Evolutionary conservation across 2,797 vertebrate species (phyloP).

Genomic region (Enoplosus armatus): DNA sequence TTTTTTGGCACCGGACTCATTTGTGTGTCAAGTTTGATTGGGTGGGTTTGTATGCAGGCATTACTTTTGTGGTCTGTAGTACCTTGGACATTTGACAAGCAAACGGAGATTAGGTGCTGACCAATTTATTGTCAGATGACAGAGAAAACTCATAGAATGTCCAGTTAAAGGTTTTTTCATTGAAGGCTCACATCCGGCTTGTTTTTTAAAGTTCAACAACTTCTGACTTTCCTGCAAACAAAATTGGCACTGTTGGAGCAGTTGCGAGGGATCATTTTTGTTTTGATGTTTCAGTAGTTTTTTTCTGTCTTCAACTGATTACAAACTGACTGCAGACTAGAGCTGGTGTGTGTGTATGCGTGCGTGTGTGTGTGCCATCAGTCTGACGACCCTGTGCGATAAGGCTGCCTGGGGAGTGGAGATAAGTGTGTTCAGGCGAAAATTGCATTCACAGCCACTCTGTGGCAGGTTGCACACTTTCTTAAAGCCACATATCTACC

Average conservation of each 20-base stretch:
- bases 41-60: neutral
- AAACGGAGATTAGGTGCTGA: neutral
- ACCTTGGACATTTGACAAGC: neutral
- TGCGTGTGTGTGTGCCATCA: conserved; percentile 20
- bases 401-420: conserved; percentile 70
- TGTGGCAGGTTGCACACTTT: conserved; percentile 44
- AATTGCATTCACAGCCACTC: conserved; percentile 59
- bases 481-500: conserved; percentile 54
- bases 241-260: conserved; percentile 9
- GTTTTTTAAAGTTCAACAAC: conserved; percentile 16
- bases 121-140: neutral
- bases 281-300: conserved; percentile 27
- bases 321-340: conserved; percentile 28
- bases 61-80: neutral
- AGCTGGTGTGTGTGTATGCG: neutral
- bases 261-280: conserved; percentile 23
- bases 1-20: neutral
- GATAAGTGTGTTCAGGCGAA: conserved; percentile 72
- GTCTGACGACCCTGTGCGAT: conserved; percentile 64
- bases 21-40: neutral
- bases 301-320: conserved; percentile 42
- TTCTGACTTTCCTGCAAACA: conserved; percentile 18
- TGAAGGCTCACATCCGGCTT: conserved; percentile 22
- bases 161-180: conserved; percentile 24
- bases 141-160: conserved; percentile 4